These are phyloP conservation scores for Drosophila testacea DNA, from an alignment of 2,888 invertebrate genomes.

Conservation along the genomic window DNA sequence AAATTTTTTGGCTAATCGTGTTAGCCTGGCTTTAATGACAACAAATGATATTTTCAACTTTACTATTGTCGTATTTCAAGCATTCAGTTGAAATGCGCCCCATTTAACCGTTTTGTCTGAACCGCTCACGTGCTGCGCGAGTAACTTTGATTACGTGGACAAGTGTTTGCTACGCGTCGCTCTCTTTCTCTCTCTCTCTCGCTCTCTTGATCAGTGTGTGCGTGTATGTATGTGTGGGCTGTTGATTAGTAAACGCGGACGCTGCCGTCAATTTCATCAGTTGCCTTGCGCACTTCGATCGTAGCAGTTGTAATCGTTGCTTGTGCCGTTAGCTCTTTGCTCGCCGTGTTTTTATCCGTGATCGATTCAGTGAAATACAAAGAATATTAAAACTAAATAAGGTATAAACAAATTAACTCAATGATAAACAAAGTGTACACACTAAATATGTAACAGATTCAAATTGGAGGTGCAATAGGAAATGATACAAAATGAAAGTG, in stretches of 20 bases:
- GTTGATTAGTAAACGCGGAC: conserved; percentile 43
- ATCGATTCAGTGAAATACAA: conserved; percentile 32
- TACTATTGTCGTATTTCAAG: background rate
- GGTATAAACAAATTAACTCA: conserved; percentile 49
- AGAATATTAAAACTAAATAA: conserved; percentile 34
- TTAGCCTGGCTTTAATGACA: background rate
- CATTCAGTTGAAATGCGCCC: background rate
- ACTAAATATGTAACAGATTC: conserved; percentile 12
- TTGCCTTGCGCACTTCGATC: conserved; percentile 72
- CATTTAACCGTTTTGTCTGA: background rate
- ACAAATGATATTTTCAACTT: background rate
- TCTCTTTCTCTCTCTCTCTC: conserved; percentile 3
- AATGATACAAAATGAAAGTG: conserved; percentile 63
- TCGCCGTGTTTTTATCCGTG: conserved; percentile 48
- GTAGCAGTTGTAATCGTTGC: conserved; percentile 59
- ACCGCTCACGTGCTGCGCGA: conserved; percentile 46
- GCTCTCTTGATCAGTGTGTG: conserved; percentile 8
- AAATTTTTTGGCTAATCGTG: background rate
- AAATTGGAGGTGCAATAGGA: conserved; percentile 4
- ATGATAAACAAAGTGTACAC: conserved; percentile 24
- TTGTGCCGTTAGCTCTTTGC: conserved; percentile 8
- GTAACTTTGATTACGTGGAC: conserved; percentile 73
- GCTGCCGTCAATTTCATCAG: conserved; percentile 48
- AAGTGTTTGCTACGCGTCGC: conserved; percentile 45
- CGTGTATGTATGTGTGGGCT: conserved; percentile 7